Evolutionary conservation across 2,113 vertebrate genomes (phyloP), one percentile per base, ranked within the genome.

Genomic region (Nibea albiflora): DNA sequence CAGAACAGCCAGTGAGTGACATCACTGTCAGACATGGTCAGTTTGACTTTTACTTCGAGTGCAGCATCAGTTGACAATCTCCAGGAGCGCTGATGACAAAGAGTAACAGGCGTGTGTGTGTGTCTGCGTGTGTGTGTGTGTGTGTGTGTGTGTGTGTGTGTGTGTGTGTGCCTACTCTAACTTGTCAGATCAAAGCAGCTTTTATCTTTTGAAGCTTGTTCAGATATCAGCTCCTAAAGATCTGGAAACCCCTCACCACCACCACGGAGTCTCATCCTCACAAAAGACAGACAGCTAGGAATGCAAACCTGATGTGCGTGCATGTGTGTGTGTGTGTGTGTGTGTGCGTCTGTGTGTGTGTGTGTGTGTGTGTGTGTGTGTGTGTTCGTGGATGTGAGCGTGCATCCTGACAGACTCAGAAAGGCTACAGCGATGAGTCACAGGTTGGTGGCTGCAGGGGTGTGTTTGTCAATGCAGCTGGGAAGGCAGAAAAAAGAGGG

Each of bases 151-250:
- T 31, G 31, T 31, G 31, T 31, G 31, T 31, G 24, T 26, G 24
- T 26, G 31, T 31, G 31, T 31, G 10, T 39, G 9, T 24, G 46
- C 12, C 44, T 47, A 9, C 53, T 71, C 4, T 42, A 71, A 20
- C 63, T 49, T 28, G 28, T 72, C 61, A 71, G 81, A 90, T 92
- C 85, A 92, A 91, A 90, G 69, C 22, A 80, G 46, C 75, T 81
- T 68, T 73, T 12, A 46, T 72, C 86, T 78, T 90, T 76, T 90
- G 82, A 90, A 83, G 73, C 8, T 84, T 75, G 73, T 88, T 92
- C 86, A 83, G 76, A 66, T 88, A 83, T 89, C 76, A 69, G 60
- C 56, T 74, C 72, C 42, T 62, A 24, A 5, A 71, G 73, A 87
- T 86, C 79, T 85, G 76, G 63, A 75, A 84, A 83, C 73, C 72